These are phyloP conservation scores for Helogale parvula DNA, from an alignment of 2,113 vertebrate genomes.

Conservation along the genomic window DNA sequence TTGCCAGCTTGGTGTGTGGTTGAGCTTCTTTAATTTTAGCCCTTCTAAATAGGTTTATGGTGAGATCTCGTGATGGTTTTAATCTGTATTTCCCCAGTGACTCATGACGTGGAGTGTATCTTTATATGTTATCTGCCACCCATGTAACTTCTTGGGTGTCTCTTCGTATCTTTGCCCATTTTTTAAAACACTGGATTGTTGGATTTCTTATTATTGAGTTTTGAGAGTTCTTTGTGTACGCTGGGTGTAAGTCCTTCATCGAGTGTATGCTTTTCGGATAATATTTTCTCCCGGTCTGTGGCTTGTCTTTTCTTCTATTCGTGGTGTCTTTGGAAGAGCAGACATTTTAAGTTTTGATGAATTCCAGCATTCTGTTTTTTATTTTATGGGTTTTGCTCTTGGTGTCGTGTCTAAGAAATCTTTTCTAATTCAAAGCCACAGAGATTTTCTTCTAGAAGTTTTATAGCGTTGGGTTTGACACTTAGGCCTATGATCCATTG, in stretches of 20 bases:
- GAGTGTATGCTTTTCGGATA: background rate
- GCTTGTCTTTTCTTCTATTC: background rate
- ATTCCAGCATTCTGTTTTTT: background rate
- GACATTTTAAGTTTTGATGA: background rate
- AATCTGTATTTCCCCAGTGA: background rate
- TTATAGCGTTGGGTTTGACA: background rate
- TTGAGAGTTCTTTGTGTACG: background rate
- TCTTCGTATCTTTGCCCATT: background rate
- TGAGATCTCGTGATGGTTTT: background rate
- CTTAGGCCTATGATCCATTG: background rate
- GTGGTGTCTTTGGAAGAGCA: background rate
- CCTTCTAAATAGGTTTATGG: background rate
- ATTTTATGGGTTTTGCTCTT: background rate
- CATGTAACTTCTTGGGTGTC: background rate
- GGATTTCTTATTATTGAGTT: background rate
- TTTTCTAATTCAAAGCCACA: background rate
- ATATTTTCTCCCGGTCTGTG: background rate
- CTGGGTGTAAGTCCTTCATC: background rate
- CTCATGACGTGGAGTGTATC: background rate
- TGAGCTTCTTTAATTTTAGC: background rate
- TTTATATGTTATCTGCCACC: background rate
- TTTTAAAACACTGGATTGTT: background rate
- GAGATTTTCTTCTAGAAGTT: constrained; percentile 23
- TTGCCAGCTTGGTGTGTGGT: background rate
- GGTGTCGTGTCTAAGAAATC: background rate